Evolutionary conservation across 2,113 vertebrate species (phyloP), one percentile per base, ranked within the genome.

Genomic region (Aphyosemion australe): DNA sequence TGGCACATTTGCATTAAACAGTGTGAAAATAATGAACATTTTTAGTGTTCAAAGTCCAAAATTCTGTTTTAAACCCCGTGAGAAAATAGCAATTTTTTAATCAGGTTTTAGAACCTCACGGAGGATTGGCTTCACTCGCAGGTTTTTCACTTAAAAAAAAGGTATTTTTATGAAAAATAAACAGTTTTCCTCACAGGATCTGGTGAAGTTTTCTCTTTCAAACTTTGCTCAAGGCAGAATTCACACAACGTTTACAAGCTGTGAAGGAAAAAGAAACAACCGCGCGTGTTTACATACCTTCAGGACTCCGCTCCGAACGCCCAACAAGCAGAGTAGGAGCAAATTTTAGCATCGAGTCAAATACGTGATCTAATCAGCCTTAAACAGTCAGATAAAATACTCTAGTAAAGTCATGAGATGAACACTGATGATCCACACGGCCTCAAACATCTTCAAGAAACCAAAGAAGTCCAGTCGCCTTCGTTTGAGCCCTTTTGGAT

Each of bases 1-100:
- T 61, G 61, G 21, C 34, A 16, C 31, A 67, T 84, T 78, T 66
- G 52, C 68, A 76, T 71, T 62, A 61, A 67, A 57, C 12, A n/a
- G 19, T 16, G 13, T 42, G 12, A 26, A 59, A 51, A 18, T 15
- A 65, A 14, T 47, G 12, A 46, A 62, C 18, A 18, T 65, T 45
- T 69, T 18, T 16, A 19, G 31, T 8, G 62, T 32, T 46, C 58
- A 47, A 5, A 45, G 8, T 66, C 4, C 54, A 19, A 61, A 62
- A 63, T 65, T 6, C 12, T 31, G 34, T 37, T 61, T 61, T 20
- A 20, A 41, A 66, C 5, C 26, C 55, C 32, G 9, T n/a, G 16
- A 15, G 43, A 50, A 57, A 62, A 34, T 31, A 16, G 15, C 34
- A 9, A 51, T 43, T 57, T 47, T 46, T 45, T 18, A 45, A n/a